Conservation (phyloP, 1,140 invertebrate genomes). For the Aethina tumida region DNA sequence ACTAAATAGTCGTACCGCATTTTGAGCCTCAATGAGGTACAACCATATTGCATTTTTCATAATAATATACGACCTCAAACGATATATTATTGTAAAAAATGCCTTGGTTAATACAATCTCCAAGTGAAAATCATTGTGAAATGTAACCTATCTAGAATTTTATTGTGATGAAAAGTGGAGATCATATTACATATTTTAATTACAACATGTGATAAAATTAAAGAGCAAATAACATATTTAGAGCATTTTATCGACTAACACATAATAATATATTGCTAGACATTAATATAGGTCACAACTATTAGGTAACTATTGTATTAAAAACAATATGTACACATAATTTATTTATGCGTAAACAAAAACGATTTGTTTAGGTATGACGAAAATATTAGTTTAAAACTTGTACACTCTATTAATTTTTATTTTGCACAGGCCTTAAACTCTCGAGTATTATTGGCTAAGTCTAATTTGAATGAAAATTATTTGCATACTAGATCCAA, state of each 20-base stretch:
- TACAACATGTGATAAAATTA: conserved; percentile 14
- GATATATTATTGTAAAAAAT: not conserved
- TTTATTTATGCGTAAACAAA: no score
- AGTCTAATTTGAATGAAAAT: no score
- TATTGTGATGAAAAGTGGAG: conserved; percentile 1
- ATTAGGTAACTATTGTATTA: conserved; percentile 11
- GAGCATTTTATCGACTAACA: conserved; percentile 23
- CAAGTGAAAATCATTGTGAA: conserved; percentile 8
- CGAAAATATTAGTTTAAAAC: no score
- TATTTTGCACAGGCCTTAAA: no score
- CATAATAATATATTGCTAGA: conserved; percentile 26
- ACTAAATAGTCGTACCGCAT: conserved; percentile 21
- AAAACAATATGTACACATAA: no score
- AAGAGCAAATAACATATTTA: conserved; percentile 17
- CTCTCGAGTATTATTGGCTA: no score
- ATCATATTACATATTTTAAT: conserved; percentile 4
- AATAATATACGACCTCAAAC: conserved; percentile 1
- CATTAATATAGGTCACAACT: conserved; percentile 24
- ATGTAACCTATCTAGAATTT: conserved; percentile 7
- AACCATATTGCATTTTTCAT: conserved; percentile 10
- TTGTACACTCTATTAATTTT: no score
- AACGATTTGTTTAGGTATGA: no score
- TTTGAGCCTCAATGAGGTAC: conserved; percentile 31
- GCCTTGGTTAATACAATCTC: conserved; percentile 9
- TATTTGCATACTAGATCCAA: no score